phyloP scores from a whole-genome alignment of 1,140 invertebrate genomes.

The Oscheius sp. region DNA sequence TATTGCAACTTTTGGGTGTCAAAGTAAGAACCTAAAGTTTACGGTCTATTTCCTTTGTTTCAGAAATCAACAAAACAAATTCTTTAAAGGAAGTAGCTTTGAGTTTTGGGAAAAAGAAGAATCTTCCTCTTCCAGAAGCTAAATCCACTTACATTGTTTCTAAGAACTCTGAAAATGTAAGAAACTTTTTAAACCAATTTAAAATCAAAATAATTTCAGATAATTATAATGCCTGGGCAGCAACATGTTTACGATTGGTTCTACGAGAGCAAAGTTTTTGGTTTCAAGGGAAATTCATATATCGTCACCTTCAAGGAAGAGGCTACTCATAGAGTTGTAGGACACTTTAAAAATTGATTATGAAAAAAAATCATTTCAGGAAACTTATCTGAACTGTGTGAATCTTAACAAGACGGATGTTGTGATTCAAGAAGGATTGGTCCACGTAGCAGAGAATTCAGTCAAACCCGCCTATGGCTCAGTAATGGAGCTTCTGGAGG shows the following conservation, averaged over 20 bases:
- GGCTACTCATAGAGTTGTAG: background rate
- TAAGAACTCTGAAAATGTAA: too few species aligned
- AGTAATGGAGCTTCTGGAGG: background rate
- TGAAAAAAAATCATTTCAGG: background rate
- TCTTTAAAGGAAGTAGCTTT: too few species aligned
- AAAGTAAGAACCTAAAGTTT: background rate
- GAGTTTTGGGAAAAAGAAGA: background rate
- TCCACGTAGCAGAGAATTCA: background rate
- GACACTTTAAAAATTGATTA: too few species aligned
- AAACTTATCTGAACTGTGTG: background rate
- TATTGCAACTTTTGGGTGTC: background rate
- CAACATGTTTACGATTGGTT: constrained; percentile 10
- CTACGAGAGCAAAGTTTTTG: background rate
- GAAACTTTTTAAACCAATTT: too few species aligned
- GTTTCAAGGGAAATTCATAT: background rate
- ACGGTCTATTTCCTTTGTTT: too few species aligned
- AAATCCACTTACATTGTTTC: background rate
- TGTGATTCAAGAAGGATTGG: background rate
- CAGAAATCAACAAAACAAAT: background rate
- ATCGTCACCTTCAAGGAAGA: too few species aligned
- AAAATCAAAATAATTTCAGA: background rate
- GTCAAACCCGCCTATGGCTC: background rate
- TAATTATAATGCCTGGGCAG: background rate
- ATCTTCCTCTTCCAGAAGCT: too few species aligned
- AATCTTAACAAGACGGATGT: background rate